Conservation (phyloP, 2,113 vertebrate species). For the Theristicus caerulescens region DNA sequence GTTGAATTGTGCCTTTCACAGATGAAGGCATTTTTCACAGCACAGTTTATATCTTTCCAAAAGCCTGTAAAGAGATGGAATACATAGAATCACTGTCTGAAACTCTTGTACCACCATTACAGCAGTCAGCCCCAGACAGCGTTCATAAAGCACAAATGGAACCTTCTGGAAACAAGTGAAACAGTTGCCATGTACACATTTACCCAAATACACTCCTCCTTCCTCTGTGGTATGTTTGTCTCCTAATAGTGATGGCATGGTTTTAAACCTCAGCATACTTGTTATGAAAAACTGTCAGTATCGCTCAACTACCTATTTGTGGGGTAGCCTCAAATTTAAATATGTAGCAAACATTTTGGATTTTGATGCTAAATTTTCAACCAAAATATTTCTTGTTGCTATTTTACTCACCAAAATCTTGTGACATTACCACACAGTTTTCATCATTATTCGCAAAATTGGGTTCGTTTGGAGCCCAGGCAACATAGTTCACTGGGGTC, state of each 20-base stretch:
- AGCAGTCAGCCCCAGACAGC: not conserved
- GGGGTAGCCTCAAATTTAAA: not conserved
- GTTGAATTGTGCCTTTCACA: constrained; percentile 85
- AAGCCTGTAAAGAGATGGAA: constrained; percentile 71
- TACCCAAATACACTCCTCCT: not conserved
- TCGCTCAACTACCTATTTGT: not conserved
- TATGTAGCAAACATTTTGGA: not conserved
- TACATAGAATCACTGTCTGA: not conserved
- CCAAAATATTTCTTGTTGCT: not conserved
- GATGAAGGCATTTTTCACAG: constrained; percentile 81
- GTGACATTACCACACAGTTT: constrained; percentile 82
- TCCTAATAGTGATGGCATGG: not conserved
- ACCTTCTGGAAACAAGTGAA: not conserved
- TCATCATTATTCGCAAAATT: constrained; percentile 82
- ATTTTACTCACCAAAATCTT: constrained; percentile 75
- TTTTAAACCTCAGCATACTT: not conserved
- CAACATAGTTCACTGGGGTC: constrained; percentile 76
- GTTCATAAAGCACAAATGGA: not conserved
- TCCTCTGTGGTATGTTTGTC: not conserved
- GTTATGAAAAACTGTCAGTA: not conserved
- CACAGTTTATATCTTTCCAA: constrained; percentile 93
- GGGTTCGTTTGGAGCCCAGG: constrained; percentile 83
- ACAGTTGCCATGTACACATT: not conserved
- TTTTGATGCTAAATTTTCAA: not conserved
- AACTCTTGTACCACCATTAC: not conserved